Evolutionary conservation across 2,797 vertebrate genomes (phyloP), one percentile per base, ranked within the genome.

Genomic region (Myotis daubentonii): DNA sequence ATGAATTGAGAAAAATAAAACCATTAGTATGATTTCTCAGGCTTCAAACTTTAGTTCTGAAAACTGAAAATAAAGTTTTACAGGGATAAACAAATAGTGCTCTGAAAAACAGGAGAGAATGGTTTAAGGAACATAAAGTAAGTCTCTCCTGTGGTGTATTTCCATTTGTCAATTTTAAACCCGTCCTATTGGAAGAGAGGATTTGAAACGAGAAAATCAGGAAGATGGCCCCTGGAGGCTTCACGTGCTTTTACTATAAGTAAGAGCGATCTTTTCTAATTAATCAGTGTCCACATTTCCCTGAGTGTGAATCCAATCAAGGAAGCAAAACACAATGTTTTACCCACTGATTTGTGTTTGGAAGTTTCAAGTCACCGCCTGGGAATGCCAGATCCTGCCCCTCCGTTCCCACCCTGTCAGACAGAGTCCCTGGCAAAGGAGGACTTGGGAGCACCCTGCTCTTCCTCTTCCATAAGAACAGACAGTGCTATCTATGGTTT

Each of bases 61-160:
- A 93, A 88, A 53, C 2, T 65, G 36, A 95, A 87, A 95, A 87
- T 66, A 94, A 78, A 94, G 16, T 33, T 91, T 85, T 55, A 23
- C 17, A 3, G 2, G 57, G 60, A 44, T 44, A 72, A 57, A 44
- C 38, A 72, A 57, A 36, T 22, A 88, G 41, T 17, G 17, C 78
- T 87, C 87, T 68, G 72, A 86, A 51, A 55, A 70, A 44, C 12
- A 25, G 15, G n/a, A 76, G 20, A 16, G 36, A 51, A 55, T 38
- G 17, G 41, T 72, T 83, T 55, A 82, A 92, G 36, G 62, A 74
- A 95, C 28, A 79, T 33, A 87, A 91, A 93, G 38, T 79, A 85
- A 82, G 51, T 16, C 53, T 78, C 57, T 68, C 38, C 70, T 22
- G 8, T 33, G 10, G 87, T 53, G 51, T 70, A 57, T 85, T 76